Percentiles rank a stretch among this genome's conserved stretches.
phyloP scores from a whole-genome alignment of 2,113 vertebrate species.

The Pluvianellus socialis region DNA sequence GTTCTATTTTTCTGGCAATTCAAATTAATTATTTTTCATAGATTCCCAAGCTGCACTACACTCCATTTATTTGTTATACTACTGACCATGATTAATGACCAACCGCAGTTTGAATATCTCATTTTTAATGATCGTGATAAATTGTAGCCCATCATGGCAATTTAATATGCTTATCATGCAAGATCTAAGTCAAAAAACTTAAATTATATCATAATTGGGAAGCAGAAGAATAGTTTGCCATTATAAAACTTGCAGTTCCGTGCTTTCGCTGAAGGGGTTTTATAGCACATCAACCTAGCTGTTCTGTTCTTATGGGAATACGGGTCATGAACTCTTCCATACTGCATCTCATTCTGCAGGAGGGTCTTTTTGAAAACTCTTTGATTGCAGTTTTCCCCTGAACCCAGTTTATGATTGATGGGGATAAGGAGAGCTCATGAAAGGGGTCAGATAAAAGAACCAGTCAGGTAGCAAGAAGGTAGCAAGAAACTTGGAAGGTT shows the following conservation, averaged over 20 bases:
- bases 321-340: not conserved
- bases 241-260: not conserved
- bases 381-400: not conserved
- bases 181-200: slow-evolving; percentile 36
- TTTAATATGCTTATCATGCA: slow-evolving; percentile 61
- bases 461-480: not conserved
- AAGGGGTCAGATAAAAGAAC: not conserved
- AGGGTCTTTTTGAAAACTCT: not conserved
- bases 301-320: not conserved
- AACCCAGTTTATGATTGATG: not conserved
- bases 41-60: slow-evolving; percentile 35
- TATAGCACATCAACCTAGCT: not conserved
- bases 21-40: slow-evolving; percentile 46
- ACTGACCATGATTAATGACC: slow-evolving; percentile 67
- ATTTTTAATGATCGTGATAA: slow-evolving; percentile 62
- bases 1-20: slow-evolving; percentile 24
- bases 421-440: not conserved
- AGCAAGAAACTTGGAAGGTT: not conserved
- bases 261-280: not conserved
- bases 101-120: slow-evolving; percentile 16
- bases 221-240: not conserved
- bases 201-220: slow-evolving; percentile 42
- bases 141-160: slow-evolving; percentile 40
- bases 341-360: not conserved
- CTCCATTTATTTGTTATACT: slow-evolving; percentile 45